A percentile compares a stretch with the other conserved stretches of the same genome.
phyloP scores from a whole-genome alignment of 2,888 invertebrate genomes.

The Stomorhina lunata region DNA sequence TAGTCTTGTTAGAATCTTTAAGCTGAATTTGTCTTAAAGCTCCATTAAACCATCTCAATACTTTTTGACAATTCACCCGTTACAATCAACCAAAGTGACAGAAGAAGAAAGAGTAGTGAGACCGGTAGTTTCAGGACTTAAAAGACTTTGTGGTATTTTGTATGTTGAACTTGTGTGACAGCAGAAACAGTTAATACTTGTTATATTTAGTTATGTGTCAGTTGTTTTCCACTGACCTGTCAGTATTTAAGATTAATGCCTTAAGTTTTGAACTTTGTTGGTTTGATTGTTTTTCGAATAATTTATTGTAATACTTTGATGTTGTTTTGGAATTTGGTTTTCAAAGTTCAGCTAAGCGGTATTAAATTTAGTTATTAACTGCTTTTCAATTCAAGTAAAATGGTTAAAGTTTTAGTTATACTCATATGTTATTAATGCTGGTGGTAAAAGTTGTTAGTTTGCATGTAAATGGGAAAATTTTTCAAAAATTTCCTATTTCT shows the following conservation, averaged over 20 bases:
- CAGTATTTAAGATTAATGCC: conserved; percentile 27
- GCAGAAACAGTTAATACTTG: no score
- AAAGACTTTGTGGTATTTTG: no score
- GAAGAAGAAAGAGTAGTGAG: no score
- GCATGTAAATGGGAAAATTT: no score
- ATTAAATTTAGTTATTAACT: background rate
- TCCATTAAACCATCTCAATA: conserved; percentile 1
- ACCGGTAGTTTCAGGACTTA: no score
- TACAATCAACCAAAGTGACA: no score
- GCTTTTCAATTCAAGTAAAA: background rate
- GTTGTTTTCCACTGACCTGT: conserved; percentile 6
- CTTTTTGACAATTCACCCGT: background rate
- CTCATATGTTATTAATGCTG: no score
- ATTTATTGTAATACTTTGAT: background rate
- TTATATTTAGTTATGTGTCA: no score
- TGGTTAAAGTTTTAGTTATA: background rate
- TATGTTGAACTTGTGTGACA: no score
- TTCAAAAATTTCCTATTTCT: no score
- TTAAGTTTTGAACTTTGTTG: conserved; percentile 2
- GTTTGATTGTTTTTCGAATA: background rate
- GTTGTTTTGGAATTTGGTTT: background rate
- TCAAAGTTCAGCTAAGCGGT: background rate
- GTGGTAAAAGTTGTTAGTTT: no score
- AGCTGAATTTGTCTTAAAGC: conserved; percentile 4
- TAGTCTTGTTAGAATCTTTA: background rate